These are phyloP conservation scores for Acronicta alni DNA, from an alignment of 2,888 invertebrate species.

Conservation along the genomic window DNA sequence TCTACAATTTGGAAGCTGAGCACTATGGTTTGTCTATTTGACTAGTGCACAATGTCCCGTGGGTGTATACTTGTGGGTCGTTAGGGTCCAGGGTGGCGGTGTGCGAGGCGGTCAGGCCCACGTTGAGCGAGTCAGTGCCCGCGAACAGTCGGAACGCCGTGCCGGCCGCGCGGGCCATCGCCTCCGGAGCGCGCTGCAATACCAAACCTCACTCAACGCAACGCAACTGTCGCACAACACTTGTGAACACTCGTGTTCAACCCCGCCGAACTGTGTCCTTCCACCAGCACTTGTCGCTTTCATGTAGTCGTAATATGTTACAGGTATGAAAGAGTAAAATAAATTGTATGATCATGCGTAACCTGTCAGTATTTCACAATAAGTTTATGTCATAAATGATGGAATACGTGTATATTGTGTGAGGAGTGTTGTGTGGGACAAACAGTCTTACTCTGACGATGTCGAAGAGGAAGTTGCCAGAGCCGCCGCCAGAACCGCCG, in stretches of 20 bases:
- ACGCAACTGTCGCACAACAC: conserved; percentile 15
- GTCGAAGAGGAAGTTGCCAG: conserved; percentile 96
- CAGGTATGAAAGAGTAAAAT: neutral
- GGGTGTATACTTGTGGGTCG: conserved; percentile 84
- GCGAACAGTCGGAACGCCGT: conserved; percentile 94
- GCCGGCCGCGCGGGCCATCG: conserved; percentile 94
- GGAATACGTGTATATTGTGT: too few species aligned
- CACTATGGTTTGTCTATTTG: conserved; percentile 44
- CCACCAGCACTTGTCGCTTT: neutral
- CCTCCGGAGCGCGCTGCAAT: conserved; percentile 93
- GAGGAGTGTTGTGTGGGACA: too few species aligned
- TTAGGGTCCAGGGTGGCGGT: conserved; percentile 87
- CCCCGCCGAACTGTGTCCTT: neutral
- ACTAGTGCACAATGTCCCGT: conserved; percentile 61
- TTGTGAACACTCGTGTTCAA: neutral
- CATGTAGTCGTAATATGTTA: conserved; percentile 1
- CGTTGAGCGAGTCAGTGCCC: conserved; percentile 92
- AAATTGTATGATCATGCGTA: too few species aligned
- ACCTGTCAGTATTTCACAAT: too few species aligned
- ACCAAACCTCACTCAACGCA: conserved; percentile 55
- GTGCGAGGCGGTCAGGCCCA: conserved; percentile 91
- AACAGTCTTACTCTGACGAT: conserved; percentile 94
- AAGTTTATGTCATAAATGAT: too few species aligned
- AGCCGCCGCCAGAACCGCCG: conserved; percentile 91
- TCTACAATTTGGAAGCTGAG: conserved; percentile 5